phyloP scores from a whole-genome alignment of 2,888 invertebrate species.

The Heliothis peltigera region DNA sequence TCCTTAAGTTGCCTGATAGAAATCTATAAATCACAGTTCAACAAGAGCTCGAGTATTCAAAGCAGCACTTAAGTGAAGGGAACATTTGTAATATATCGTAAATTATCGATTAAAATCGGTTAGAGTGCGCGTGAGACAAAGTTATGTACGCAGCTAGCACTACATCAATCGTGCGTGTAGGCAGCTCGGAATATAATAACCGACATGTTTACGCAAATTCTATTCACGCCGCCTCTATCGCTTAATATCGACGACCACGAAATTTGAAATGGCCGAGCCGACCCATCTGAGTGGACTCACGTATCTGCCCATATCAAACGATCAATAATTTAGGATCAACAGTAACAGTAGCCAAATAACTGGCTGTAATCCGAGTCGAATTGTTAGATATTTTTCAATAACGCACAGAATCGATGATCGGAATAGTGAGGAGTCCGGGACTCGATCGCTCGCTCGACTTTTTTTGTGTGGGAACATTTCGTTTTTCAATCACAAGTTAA shows the following conservation, averaged over 20 bases:
- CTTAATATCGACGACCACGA: conserved; percentile 64
- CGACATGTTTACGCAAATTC: conserved; percentile 79
- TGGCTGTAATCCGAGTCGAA: conserved; percentile 85
- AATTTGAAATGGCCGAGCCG: conserved; percentile 38
- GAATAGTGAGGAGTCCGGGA: conserved; percentile 61
- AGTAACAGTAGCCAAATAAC: conserved; percentile 84
- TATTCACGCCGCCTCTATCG: conserved; percentile 71
- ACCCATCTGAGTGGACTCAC: conserved; percentile 39
- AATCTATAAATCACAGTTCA: conserved; percentile 55
- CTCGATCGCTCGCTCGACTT: conserved; percentile 55
- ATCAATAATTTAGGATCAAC: conserved; percentile 85
- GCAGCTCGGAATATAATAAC: conserved; percentile 52
- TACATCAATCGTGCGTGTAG: conserved; percentile 58
- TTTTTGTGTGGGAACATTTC: conserved; percentile 83
- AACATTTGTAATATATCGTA: conserved; percentile 71
- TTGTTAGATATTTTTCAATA: conserved; percentile 85
- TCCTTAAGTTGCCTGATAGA: conserved; percentile 38
- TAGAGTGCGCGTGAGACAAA: conserved; percentile 68
- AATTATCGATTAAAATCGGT: conserved; percentile 75
- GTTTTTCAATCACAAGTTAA: conserved; percentile 85
- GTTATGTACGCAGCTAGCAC: conserved; percentile 61
- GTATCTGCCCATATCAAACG: conserved; percentile 64
- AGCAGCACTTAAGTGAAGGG: conserved; percentile 65
- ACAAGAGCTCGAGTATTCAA: conserved; percentile 50
- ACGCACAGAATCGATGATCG: conserved; percentile 69